Conservation (phyloP, 2,797 vertebrate species). For the Bradypus variegatus region DNA sequence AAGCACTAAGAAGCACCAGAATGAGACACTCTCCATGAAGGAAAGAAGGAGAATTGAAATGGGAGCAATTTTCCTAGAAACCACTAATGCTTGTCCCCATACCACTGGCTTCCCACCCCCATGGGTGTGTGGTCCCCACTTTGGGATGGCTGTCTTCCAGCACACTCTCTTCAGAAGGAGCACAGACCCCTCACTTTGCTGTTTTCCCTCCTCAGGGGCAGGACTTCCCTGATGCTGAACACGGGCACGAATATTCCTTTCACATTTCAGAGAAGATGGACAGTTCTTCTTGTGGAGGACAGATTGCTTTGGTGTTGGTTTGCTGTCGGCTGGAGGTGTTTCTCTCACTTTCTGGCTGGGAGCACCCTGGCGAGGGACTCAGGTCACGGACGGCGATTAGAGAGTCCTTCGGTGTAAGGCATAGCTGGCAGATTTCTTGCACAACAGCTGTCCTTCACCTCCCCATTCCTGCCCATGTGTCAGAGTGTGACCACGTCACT, state of each 20-base stretch:
- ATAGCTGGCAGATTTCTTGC: background rate
- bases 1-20: background rate
- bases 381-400: background rate
- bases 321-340: background rate
- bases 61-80: background rate
- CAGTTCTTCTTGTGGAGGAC: background rate
- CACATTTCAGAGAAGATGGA: background rate
- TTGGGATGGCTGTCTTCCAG: rapidly evolving
- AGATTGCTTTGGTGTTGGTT: background rate
- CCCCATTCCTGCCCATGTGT: background rate
- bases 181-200: background rate
- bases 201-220: background rate
- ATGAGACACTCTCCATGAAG: background rate
- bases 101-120: background rate
- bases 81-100: background rate
- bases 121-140: rapidly evolving
- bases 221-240: background rate
- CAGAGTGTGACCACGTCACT: background rate
- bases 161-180: background rate
- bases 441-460: too few species aligned
- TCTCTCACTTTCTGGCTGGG: background rate
- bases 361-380: background rate
- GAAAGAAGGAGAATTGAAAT: background rate
- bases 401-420: background rate
- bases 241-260: background rate